Evolutionary conservation across 1,140 invertebrate species (phyloP), one percentile per base, ranked within the genome.

Genomic region (Arion vulgaris): DNA sequence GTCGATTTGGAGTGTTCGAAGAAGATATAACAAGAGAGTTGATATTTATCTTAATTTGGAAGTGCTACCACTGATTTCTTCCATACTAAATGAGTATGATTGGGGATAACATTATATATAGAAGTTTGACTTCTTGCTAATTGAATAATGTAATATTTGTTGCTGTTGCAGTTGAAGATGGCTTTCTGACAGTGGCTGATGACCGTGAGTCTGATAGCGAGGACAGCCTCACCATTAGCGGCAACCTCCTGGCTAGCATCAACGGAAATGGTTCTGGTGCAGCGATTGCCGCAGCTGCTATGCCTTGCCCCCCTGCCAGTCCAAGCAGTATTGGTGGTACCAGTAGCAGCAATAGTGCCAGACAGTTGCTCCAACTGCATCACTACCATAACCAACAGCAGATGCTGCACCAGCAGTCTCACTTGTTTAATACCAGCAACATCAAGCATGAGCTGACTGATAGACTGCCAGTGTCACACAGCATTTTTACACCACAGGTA

Each of bases 121-220:
- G n/a, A n/a, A n/a, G n/a, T n/a, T n/a, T n/a, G n/a, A n/a, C n/a
- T n/a, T n/a, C n/a, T n/a, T n/a, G n/a, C n/a, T n/a, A n/a, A n/a
- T n/a, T n/a, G n/a, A n/a, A n/a, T n/a, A n/a, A n/a, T n/a, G n/a
- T n/a, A n/a, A n/a, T n/a, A n/a, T n/a, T n/a, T 45, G 41, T 75
- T 75, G 34, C 23, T 71, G 71, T 13, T 71, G 11, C 38, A 80
- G 78, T 80, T 41, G 78, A 96, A 45, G 95, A 96, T 84, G 96
- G 95, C 77, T 96, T 96, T 92, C 95, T 96, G n/a, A 96, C 95
- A 57, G 95, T 96, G 38, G 94, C 93, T 83, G 96, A 97, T 88
- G 96, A 95, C 90, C 86, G 82, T 62, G 96, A 97, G 90, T 96
- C 96, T 87, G 87, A 89, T 36, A 75, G 53, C 68, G 95, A 95